phyloP scores from a whole-genome alignment of 2,797 vertebrate genomes.

The Gallinago stenura region DNA sequence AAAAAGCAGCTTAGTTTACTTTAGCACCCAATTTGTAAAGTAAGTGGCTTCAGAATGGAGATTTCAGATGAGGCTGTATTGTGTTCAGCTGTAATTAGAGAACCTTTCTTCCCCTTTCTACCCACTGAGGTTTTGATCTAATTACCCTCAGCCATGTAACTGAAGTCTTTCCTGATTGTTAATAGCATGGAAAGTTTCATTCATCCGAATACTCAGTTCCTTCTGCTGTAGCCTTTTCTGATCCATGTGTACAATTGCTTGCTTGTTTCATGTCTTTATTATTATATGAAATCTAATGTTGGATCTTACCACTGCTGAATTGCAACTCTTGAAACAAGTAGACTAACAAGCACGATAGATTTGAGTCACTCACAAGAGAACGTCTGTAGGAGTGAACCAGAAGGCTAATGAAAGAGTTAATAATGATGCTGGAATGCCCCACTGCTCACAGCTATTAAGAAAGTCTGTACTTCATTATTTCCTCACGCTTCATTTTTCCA shows the following conservation, averaged over 20 bases:
- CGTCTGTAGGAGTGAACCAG: neutral
- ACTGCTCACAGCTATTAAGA: constrained; percentile 58
- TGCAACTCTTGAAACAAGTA: neutral
- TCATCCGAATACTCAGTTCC: neutral
- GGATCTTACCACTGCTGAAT: neutral
- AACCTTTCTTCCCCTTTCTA: neutral
- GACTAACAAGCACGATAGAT: neutral
- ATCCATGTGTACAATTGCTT: neutral
- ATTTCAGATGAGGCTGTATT: neutral
- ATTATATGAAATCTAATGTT: neutral
- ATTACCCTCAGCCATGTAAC: neutral
- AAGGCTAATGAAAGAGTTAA: constrained; percentile 21
- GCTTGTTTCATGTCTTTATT: neutral
- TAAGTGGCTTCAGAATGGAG: neutral
- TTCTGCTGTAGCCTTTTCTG: neutral
- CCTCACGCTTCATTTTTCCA: constrained; percentile 65
- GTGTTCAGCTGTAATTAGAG: neutral
- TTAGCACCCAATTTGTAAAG: neutral
- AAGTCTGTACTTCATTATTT: constrained; percentile 67
- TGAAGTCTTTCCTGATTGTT: neutral
- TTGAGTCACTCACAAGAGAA: neutral
- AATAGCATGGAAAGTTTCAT: neutral
- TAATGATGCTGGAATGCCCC: constrained; percentile 15
- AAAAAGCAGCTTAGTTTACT: constrained; percentile 20
- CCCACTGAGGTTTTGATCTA: neutral